These are phyloP conservation scores for Syngnathus typhle DNA, from an alignment of 2,113 vertebrate genomes.

Conservation along the genomic window DNA sequence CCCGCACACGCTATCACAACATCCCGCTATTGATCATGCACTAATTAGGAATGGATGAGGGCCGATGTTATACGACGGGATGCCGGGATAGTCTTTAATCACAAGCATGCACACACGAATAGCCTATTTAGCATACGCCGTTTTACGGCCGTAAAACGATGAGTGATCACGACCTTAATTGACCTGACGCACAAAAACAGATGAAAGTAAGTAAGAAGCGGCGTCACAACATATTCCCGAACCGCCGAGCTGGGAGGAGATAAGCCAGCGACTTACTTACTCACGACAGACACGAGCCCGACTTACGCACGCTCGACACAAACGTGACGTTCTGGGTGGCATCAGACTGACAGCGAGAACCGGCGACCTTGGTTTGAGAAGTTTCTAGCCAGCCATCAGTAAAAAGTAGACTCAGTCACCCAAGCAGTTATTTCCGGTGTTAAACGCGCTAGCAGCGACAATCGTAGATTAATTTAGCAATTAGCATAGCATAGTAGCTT, in stretches of 20 bases:
- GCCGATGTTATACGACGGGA: conserved; percentile 8
- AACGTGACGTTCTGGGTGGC: not conserved
- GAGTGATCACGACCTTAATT: conserved; percentile 3
- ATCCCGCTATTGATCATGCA: conserved; percentile 56
- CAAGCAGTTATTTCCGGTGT: too few relatives aligned
- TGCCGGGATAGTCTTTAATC: not conserved
- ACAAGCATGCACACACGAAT: not conserved
- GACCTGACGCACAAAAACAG: conserved; percentile 8
- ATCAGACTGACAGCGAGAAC: conserved; percentile 21
- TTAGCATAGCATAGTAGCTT: too few relatives aligned
- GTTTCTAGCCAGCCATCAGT: not conserved
- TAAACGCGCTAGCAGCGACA: too few relatives aligned
- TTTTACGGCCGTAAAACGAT: not conserved
- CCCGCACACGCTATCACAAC: conserved; percentile 55
- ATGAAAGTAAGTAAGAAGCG: conserved; percentile 15
- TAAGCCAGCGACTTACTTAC: conserved; percentile 17
- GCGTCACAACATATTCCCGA: conserved; percentile 4
- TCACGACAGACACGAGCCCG: conserved; percentile 19
- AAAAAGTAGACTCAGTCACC: too few relatives aligned
- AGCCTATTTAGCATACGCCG: not conserved
- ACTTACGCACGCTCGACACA: conserved; percentile 30
- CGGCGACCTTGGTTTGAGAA: conserved; percentile 18
- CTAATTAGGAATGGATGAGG: conserved; percentile 58
- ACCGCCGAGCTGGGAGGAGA: conserved; percentile 2
- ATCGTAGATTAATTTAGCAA: too few relatives aligned